phyloP scores from a whole-genome alignment of 1,140 invertebrate genomes.

The Argopecten irradians region DNA sequence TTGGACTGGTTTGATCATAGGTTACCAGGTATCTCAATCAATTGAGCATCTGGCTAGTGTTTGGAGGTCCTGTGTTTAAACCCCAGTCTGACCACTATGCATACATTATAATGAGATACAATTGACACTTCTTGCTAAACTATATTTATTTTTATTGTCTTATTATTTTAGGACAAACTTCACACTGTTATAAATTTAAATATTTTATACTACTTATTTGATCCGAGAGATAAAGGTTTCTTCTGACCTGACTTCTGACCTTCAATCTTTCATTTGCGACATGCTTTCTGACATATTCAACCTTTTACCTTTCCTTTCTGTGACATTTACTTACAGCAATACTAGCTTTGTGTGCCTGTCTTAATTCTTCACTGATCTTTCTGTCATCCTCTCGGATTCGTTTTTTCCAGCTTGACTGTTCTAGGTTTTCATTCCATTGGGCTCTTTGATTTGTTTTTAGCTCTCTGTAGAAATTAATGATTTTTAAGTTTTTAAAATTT shows the following conservation, averaged over 20 bases:
- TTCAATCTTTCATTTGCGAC: background rate
- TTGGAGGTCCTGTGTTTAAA: no score
- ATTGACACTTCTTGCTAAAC: no score
- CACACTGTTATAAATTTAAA: no score
- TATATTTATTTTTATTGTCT: no score
- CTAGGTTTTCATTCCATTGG: constrained; percentile 59
- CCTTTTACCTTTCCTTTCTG: background rate
- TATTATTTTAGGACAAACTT: no score
- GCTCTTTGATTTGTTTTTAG: constrained; percentile 57
- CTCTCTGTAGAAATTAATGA: constrained; percentile 44
- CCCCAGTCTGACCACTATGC: no score
- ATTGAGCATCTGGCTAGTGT: no score
- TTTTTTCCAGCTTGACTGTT: constrained; percentile 58
- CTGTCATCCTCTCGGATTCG: constrained; percentile 50
- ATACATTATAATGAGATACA: no score
- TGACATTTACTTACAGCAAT: constrained; percentile 52
- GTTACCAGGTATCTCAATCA: no score
- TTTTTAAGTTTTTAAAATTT: background rate
- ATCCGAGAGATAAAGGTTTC: no score
- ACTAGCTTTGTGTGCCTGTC: constrained; percentile 56
- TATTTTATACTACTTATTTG: no score
- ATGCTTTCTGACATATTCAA: background rate
- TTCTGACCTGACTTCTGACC: background rate
- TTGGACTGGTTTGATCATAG: no score
- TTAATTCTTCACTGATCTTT: constrained; percentile 52